Base-by-base conservation (phyloP, 2,113 vertebrate genomes). In the Cyanoderma ruficeps region DNA sequence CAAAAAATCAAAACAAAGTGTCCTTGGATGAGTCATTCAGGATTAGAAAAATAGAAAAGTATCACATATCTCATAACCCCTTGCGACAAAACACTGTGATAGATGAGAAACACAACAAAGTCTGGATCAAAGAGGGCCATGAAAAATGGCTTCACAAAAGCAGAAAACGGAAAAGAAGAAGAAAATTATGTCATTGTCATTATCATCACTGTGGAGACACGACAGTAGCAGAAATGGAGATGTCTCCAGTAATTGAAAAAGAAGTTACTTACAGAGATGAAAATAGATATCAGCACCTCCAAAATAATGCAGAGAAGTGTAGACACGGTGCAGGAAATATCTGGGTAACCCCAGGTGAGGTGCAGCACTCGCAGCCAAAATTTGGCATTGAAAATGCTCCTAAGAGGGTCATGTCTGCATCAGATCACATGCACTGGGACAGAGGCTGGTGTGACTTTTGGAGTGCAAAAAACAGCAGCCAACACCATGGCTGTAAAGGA, bases 161-260 rank as follows among this genome's bases (percentile, higher is more conserved):
- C 49, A 96, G 93, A 93, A 98, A 95, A 82, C 50, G 96, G 90
- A 97, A 96, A 95, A 98, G 92, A 90, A 97, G 97, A 68, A 97
- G 96, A 95, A 97, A 96, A 91, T 35, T 96, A 52, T 97, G 96
- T 93, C 83, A 74, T 20, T 96, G 96, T 93, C 92, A 96, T 90
- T 67, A 81, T 65, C 71, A 89, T 59, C 95, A 97, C 90, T 90
- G 83, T 63, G 60, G 89, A 25, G 49, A 84, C 64, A 80, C 85
- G 78, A 27, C 78, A 83, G 78, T 84, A 37, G 91, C 84, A 83
- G 81, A 97, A 53, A 77, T 87, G 39, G 94, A 93, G 52, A 46
- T 64, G 50, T 68, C 25, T 31, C 79, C 70, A 55, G 53, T 78
- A 83, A 67, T 35, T 30, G 96, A 96, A 86, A 86, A 61, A 42